Evolutionary conservation across 2,113 vertebrate species (phyloP), one percentile per base, ranked within the genome.

Genomic region (Anolis sagrei): DNA sequence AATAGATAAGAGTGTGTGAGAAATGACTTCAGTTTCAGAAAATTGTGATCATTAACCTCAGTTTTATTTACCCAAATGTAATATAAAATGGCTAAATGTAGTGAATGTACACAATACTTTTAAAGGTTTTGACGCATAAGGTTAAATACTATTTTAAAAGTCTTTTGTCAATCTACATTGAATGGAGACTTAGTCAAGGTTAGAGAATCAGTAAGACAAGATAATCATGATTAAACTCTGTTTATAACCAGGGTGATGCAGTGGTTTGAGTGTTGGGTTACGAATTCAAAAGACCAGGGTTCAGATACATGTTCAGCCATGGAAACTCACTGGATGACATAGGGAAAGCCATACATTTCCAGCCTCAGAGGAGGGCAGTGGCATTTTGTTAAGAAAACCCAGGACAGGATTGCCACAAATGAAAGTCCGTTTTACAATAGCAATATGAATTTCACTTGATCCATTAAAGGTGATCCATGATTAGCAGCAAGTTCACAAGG

Each of bases 121-220:
- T 72, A 64, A 62, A 78, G 21, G 16, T 16, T 34, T 85, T 61
- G n/a, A 83, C 82, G 49, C 90, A 58, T 73, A 18, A 21, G 84
- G 76, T 80, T 64, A 85, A 76, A 16, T 14, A 19, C 14, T 61
- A 61, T 58, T 79, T 79, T 58, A 34, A 72, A 72, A 48, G 18
- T 14, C 49, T 68, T 36, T 16, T 51, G 76, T 27, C 36, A 83
- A 36, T 64, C 36, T 83, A 25, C 11, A 10, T 29, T 75, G 25
- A 10, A 62, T 25, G 10, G 23, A 62, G 54, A 62, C 36, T 58
- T 32, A 39, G 21, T 64, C 27, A 64, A 39, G 11, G 13, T 64
- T 64, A 16, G 36, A 64, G 25, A 64, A 64, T 18, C 18, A 18
- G 54, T 58, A 18, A 19, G 54, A 58, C 54, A 58, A 2, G 11